Conservation (phyloP, 2,113 vertebrate species). For the Myxocyprinus asiaticus region DNA sequence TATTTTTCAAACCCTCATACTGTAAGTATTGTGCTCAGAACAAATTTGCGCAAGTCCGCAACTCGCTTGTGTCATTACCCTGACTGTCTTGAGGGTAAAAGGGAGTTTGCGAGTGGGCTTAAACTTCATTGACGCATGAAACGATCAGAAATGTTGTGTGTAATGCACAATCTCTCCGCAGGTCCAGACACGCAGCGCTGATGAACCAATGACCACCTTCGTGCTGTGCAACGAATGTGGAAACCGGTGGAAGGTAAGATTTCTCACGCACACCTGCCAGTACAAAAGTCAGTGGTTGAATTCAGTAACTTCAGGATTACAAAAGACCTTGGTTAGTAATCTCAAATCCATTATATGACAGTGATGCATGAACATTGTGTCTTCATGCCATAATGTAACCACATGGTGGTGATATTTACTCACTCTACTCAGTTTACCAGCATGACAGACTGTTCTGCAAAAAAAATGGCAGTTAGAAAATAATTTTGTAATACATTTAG, state of each 20-base stretch:
- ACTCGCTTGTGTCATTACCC: too few species aligned
- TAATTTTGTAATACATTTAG: too few species aligned
- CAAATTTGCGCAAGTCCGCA: too few species aligned
- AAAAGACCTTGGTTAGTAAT: too few species aligned
- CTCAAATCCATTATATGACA: too few species aligned
- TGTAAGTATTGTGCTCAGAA: too few species aligned
- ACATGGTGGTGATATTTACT: constrained; percentile 63
- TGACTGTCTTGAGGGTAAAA: background rate
- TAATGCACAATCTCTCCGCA: constrained; percentile 51
- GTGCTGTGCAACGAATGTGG: constrained; percentile 95
- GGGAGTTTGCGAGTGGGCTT: background rate
- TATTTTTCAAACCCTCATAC: too few species aligned
- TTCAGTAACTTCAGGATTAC: too few species aligned
- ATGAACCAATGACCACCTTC: constrained; percentile 97
- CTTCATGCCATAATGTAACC: constrained; percentile 12
- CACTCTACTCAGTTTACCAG: too few species aligned
- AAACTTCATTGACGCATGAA: background rate
- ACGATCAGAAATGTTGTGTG: background rate
- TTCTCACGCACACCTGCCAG: background rate
- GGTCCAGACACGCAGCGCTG: constrained; percentile 96
- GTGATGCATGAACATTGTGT: background rate
- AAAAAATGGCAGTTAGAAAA: too few species aligned
- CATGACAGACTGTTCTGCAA: background rate
- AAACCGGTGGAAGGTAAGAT: constrained; percentile 93
- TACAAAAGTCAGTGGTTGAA: background rate